phyloP scores from a whole-genome alignment of 2,113 vertebrate species.

The Cryptotis parvus region DNA sequence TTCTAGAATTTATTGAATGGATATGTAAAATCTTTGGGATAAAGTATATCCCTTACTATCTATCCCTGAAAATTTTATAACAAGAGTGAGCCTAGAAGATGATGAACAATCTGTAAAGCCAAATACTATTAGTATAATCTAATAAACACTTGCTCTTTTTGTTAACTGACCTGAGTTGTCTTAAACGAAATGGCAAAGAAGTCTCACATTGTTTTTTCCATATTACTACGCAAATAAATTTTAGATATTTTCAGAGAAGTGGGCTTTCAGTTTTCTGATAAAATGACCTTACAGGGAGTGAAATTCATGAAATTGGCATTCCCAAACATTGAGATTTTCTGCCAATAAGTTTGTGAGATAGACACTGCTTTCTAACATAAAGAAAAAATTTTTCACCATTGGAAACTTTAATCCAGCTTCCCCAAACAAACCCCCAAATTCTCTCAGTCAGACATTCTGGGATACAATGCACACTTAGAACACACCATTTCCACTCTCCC shows the following conservation, averaged over 20 bases:
- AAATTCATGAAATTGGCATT: neutral
- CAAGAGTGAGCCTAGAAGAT: neutral
- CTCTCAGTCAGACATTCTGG: neutral
- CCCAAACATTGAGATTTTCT: neutral
- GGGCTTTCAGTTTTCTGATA: slow-evolving; percentile 15
- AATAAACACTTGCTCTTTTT: neutral
- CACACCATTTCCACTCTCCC: rapidly evolving
- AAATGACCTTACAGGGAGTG: neutral
- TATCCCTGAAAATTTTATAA: neutral
- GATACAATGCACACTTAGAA: neutral
- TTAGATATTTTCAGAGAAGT: neutral
- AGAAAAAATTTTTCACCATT: neutral
- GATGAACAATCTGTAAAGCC: neutral
- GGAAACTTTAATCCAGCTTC: neutral
- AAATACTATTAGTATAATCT: neutral
- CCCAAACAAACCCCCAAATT: neutral
- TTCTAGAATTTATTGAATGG: neutral
- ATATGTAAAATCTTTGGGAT: slow-evolving; percentile 1
- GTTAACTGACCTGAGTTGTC: neutral
- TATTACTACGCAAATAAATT: slow-evolving; percentile 24
- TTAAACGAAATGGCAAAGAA: neutral
- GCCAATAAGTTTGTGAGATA: neutral
- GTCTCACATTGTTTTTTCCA: neutral
- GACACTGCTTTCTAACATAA: neutral
- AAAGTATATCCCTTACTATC: neutral